phyloP scores from a whole-genome alignment of 92 coral and sea anemone genomes.

The Plumapathes pennacea region DNA sequence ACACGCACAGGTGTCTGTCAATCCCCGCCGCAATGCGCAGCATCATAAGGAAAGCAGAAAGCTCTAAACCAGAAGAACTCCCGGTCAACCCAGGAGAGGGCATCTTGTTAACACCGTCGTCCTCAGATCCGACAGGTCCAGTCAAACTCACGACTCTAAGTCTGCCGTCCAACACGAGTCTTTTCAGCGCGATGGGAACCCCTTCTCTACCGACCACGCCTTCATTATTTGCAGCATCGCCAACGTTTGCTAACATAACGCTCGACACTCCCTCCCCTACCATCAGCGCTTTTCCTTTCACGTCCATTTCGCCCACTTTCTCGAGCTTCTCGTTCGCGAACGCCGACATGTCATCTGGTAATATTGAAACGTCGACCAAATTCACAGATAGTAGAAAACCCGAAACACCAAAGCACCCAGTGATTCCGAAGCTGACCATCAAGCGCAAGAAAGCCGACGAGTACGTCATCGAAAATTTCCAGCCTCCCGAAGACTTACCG shows the following conservation, averaged over 20 bases:
- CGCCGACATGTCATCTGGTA: constrained; percentile 32
- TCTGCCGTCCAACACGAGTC: constrained; percentile 76
- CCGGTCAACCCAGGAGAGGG: constrained; percentile 61
- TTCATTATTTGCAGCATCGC: constrained; percentile 51
- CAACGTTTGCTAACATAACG: constrained; percentile 63
- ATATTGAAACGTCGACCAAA: constrained; percentile 9
- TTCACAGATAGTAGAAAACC: constrained; percentile 58
- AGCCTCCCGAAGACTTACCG: constrained; percentile 57
- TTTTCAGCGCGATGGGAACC: constrained; percentile 67
- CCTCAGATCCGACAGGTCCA: constrained; percentile 25
- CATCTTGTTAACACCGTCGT: constrained; percentile 19
- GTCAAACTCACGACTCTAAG: constrained; percentile 64
- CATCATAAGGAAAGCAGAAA: constrained; percentile 86
- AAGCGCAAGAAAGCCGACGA: constrained; percentile 88
- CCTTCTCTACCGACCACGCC: constrained; percentile 83
- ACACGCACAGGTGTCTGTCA: constrained; percentile 87
- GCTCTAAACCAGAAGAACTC: constrained; percentile 72
- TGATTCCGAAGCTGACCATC: constrained; percentile 61
- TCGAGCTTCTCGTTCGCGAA: constrained; percentile 54
- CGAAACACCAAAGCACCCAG: constrained; percentile 77
- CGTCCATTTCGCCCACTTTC: constrained; percentile 74
- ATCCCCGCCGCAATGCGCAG: constrained; percentile 96
- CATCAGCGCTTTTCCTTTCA: constrained; percentile 71
- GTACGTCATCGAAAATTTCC: constrained; percentile 85
- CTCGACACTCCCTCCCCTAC: constrained; percentile 95